Conservation (phyloP, 2,888 invertebrate species). For the Quadroppia sp. region DNA sequence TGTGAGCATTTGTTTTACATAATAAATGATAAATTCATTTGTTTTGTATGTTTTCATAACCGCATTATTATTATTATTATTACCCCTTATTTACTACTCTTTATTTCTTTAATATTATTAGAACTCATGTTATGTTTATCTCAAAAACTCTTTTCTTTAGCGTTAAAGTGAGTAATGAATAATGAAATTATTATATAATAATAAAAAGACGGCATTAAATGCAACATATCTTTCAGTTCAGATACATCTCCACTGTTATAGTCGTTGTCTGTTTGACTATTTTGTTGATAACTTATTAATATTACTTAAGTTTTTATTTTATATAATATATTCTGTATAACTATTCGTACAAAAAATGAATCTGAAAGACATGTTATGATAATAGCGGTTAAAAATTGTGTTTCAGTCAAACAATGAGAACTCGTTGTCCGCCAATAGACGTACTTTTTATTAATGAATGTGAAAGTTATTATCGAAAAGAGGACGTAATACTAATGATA, state of each 20-base stretch:
- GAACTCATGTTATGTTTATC: conserved; percentile 6
- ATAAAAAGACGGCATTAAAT: conserved; percentile 8
- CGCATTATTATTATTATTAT: not conserved
- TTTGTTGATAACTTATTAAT: conserved; percentile 4
- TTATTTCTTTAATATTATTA: not conserved
- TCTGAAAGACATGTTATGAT: not conserved
- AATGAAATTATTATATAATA: conserved; percentile 7
- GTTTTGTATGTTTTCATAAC: not conserved
- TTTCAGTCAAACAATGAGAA: conserved; percentile 4
- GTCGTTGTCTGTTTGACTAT: not conserved
- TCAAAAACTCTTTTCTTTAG: conserved; percentile 3
- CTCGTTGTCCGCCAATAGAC: not conserved
- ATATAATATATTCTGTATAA: not conserved
- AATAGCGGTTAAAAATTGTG: conserved; percentile 7
- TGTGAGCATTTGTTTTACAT: not conserved
- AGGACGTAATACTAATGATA: not conserved
- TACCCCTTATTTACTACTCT: not conserved
- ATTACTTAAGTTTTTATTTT: conserved; percentile 11
- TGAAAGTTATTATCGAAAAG: not conserved
- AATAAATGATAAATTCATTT: not conserved
- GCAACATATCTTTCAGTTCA: not conserved
- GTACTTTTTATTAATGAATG: conserved; percentile 11
- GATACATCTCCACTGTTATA: not conserved
- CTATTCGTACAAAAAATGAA: not conserved
- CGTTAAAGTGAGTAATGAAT: conserved; percentile 3